These are phyloP conservation scores for Phylloscopus collybita DNA, from an alignment of 2,797 vertebrate genomes.

Conservation along the genomic window DNA sequence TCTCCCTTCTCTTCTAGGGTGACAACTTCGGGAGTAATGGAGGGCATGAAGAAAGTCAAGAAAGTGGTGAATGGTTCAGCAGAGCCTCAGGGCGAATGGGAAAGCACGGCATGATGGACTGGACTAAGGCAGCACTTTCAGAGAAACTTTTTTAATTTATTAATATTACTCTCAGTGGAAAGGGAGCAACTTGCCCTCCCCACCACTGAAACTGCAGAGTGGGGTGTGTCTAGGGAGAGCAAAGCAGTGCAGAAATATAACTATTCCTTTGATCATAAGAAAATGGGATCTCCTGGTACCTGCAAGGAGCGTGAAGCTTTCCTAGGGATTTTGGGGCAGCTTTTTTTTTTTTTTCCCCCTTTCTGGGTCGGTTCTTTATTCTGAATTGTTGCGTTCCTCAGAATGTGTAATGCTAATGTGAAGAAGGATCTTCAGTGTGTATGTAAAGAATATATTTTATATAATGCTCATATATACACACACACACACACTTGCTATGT, in stretches of 20 bases:
- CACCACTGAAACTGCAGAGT: slow-evolving; percentile 33
- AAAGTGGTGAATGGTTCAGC: slow-evolving; percentile 78
- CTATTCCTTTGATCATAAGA: slow-evolving; percentile 31
- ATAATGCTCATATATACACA: slow-evolving; percentile 1
- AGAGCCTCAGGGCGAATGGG: slow-evolving; percentile 74
- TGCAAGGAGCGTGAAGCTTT: slow-evolving; percentile 26
- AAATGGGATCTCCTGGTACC: slow-evolving; percentile 41
- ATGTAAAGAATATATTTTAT: slow-evolving; percentile 61
- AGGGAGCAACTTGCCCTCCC: slow-evolving; percentile 31
- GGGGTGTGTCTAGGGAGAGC: slow-evolving; percentile 19
- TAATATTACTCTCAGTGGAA: slow-evolving; percentile 47
- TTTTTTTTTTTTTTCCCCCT: neutral
- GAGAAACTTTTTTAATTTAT: slow-evolving; percentile 69
- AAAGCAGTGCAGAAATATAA: slow-evolving; percentile 27
- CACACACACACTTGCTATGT: slow-evolving; percentile 12
- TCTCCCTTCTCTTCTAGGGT: slow-evolving; percentile 58
- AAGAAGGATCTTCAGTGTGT: slow-evolving; percentile 7
- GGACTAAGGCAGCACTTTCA: slow-evolving; percentile 40
- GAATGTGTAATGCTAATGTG: neutral
- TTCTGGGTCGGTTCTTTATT: neutral
- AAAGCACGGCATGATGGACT: slow-evolving; percentile 66
- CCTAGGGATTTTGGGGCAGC: slow-evolving; percentile 31
- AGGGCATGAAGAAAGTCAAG: slow-evolving; percentile 82
- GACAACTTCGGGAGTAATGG: slow-evolving; percentile 78
- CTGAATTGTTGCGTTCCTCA: neutral